A percentile compares a stretch with the other conserved stretches of the same genome.
phyloP scores from a whole-genome alignment of 1,140 invertebrate species.

The Physella acuta region DNA sequence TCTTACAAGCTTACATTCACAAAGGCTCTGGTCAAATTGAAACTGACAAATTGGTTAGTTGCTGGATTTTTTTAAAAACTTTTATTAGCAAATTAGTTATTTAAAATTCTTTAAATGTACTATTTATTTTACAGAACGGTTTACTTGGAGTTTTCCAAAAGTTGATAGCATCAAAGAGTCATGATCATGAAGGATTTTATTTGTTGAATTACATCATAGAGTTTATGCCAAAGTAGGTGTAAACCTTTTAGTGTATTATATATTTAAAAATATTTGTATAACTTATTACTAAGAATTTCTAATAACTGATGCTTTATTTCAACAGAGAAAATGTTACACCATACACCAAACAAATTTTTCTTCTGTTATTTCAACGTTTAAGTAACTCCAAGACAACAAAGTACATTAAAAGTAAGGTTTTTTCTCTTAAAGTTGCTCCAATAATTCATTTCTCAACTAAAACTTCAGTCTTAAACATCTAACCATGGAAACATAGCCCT shows the following conservation, averaged over 20 bases:
- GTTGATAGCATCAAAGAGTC: constrained; percentile 88
- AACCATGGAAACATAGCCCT: too few relatives aligned
- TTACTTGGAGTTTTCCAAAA: constrained; percentile 95
- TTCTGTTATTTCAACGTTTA: constrained; percentile 86
- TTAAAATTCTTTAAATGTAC: constrained; percentile 3
- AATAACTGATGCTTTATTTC: too few relatives aligned
- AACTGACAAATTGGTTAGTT: constrained; percentile 60
- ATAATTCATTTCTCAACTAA: too few relatives aligned
- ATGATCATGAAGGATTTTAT: constrained; percentile 95
- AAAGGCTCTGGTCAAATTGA: constrained; percentile 75
- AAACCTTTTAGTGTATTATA: too few relatives aligned
- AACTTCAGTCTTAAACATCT: too few relatives aligned
- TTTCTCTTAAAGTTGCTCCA: too few relatives aligned
- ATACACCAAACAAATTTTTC: constrained; percentile 85
- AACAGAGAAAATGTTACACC: constrained; percentile 67
- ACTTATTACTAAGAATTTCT: too few relatives aligned
- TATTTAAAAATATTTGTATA: too few relatives aligned
- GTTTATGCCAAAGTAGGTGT: constrained; percentile 73
- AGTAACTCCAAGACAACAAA: constrained; percentile 92
- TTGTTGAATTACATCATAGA: constrained; percentile 82
- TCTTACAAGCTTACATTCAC: constrained; percentile 83
- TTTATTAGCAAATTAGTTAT: neutral
- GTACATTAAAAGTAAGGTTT: constrained; percentile 74
- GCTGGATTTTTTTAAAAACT: neutral
- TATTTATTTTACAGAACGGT: constrained; percentile 67